Evolutionary conservation across 2,113 vertebrate genomes (phyloP).

Genomic region (Urocolius indicus): DNA sequence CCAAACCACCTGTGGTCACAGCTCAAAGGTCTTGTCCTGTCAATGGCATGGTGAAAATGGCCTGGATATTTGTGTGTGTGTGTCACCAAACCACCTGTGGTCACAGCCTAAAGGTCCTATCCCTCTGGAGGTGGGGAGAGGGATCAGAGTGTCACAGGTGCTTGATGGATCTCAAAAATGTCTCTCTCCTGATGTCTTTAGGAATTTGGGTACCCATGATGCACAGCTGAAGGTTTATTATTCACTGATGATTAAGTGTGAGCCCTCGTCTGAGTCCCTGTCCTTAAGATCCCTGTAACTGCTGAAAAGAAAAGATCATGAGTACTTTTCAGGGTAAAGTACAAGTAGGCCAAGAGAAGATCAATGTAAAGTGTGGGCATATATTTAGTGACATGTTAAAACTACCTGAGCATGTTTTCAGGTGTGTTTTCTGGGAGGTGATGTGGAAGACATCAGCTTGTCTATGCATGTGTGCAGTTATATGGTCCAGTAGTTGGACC

Average conservation of each 20-base stretch:
- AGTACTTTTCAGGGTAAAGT: not conserved
- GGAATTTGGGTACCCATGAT: not conserved
- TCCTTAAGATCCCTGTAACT: not conserved
- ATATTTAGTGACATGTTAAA: not conserved
- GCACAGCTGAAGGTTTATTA: not conserved
- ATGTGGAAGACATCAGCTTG: not conserved
- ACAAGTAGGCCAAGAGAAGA: not conserved
- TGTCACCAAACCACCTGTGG: not conserved
- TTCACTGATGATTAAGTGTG: not conserved
- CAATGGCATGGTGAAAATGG: not conserved
- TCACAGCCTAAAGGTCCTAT: not conserved
- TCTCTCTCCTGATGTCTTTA: not conserved
- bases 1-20: not conserved
- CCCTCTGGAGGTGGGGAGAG: not conserved
- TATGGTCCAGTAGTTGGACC: not conserved
- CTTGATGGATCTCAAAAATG: not conserved
- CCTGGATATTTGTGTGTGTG: accelerated
- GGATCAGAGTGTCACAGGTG: not conserved
- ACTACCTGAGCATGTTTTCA: not conserved
- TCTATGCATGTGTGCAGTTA: accelerated
- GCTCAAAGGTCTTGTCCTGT: too few species aligned
- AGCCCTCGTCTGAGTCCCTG: not conserved
- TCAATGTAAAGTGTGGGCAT: not conserved
- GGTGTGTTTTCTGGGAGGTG: not conserved
- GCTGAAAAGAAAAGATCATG: not conserved